Evolutionary conservation across 1,140 invertebrate genomes (phyloP).

Genomic region (Camponotus floridanus): DNA sequence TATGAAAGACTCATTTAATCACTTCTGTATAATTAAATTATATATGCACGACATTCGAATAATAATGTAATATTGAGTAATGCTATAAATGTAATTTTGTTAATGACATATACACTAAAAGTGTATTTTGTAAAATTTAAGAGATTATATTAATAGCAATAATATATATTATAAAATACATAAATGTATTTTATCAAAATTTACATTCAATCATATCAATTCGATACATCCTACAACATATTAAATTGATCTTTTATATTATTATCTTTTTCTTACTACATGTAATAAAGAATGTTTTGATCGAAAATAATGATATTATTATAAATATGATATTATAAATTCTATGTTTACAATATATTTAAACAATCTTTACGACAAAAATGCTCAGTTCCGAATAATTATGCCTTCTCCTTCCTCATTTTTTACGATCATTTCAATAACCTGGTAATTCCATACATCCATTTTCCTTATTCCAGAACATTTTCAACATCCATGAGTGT

Average conservation of each 20-base stretch:
- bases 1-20: neutral
- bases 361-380: neutral
- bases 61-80: neutral
- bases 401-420: neutral
- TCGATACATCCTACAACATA: too few relatives aligned
- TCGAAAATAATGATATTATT: neutral
- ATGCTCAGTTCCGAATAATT: neutral
- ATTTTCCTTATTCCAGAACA: constrained; percentile 31
- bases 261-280: neutral
- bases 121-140: neutral
- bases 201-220: too few relatives aligned
- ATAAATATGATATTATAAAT: neutral
- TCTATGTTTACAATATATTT: neutral
- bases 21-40: neutral
- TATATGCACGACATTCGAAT: neutral
- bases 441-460: neutral
- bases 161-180: too few relatives aligned
- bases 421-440: neutral
- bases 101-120: neutral
- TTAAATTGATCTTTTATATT: neutral
- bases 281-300: neutral
- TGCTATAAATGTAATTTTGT: neutral
- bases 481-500: constrained; percentile 25
- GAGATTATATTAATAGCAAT: neutral
- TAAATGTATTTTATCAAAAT: too few relatives aligned